phyloP scores from a whole-genome alignment of 2,113 vertebrate genomes.

The Podocnemis expansa region DNA sequence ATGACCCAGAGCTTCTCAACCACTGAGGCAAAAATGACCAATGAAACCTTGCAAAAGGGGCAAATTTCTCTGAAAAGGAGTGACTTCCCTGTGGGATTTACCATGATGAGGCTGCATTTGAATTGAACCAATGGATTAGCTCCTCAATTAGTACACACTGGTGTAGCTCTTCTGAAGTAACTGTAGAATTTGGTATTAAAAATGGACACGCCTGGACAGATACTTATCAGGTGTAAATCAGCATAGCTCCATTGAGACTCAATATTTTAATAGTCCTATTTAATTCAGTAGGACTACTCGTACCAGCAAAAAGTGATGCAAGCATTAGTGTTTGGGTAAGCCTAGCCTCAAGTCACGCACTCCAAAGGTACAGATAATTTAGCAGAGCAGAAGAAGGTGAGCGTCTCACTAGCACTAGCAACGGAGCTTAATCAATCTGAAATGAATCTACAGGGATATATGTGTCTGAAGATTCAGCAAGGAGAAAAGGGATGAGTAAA shows the following conservation, averaged over 20 bases:
- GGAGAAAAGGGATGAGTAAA: constrained; percentile 21
- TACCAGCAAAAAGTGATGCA: neutral
- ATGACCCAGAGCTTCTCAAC: neutral
- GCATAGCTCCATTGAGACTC: neutral
- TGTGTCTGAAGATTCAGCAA: neutral
- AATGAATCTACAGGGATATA: constrained; percentile 43
- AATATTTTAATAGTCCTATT: neutral
- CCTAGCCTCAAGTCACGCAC: constrained; percentile 9
- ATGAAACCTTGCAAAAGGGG: neutral
- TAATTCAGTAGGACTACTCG: neutral
- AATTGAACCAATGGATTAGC: neutral
- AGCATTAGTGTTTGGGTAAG: neutral
- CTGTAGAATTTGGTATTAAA: neutral
- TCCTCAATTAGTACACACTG: neutral
- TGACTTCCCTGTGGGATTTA: neutral
- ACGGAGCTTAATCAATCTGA: constrained; percentile 8
- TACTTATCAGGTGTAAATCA: neutral
- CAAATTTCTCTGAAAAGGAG: neutral
- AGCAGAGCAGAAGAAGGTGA: constrained; percentile 53
- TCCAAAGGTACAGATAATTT: constrained; percentile 23
- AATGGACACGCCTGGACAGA: neutral
- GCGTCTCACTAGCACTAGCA: constrained; percentile 17
- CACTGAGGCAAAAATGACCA: neutral
- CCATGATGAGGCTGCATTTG: neutral
- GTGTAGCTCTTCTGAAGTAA: neutral